Conservation (phyloP, 2,888 invertebrate species). For the Leptogaster cylindrica region DNA sequence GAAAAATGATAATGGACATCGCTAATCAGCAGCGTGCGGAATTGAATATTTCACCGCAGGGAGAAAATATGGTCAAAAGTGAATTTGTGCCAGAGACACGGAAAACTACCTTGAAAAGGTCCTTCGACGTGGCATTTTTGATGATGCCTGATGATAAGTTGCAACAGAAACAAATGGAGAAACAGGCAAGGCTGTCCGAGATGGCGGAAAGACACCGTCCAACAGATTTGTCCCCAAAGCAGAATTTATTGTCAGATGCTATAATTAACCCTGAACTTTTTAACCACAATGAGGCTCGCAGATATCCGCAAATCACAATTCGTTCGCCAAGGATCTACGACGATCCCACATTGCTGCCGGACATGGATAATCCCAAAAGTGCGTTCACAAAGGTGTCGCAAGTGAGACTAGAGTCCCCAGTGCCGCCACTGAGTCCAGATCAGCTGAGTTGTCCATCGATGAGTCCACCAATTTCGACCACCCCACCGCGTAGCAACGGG, state of each 20-base stretch:
- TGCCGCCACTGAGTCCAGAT: conserved; percentile 79
- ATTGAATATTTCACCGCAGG: conserved; percentile 59
- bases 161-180: conserved; percentile 66
- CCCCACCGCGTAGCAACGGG: conserved; percentile 64
- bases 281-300: conserved; percentile 55
- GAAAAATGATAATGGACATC: conserved; percentile 74
- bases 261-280: conserved; percentile 52
- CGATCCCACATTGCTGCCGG: conserved; percentile 58
- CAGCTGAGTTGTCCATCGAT: conserved; percentile 78
- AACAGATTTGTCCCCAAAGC: conserved; percentile 60
- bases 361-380: conserved; percentile 69
- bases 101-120: conserved; percentile 71
- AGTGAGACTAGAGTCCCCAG: conserved; percentile 58
- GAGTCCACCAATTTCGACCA: conserved; percentile 72
- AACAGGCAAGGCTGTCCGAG: conserved; percentile 63
- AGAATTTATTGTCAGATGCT: conserved; percentile 15
- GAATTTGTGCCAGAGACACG: conserved; percentile 60
- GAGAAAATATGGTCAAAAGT: conserved; percentile 52
- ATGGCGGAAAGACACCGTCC: conserved; percentile 59
- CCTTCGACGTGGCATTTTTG: conserved; percentile 89
- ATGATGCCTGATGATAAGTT: conserved; percentile 87
- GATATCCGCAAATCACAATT: conserved; percentile 56
- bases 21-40: conserved; percentile 60
- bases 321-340: conserved; percentile 57
- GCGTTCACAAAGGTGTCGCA: conserved; percentile 81